Evolutionary conservation across 2,888 invertebrate species (phyloP), one percentile per base, ranked within the genome.

Genomic region (Trypoxylon attenuatum): DNA sequence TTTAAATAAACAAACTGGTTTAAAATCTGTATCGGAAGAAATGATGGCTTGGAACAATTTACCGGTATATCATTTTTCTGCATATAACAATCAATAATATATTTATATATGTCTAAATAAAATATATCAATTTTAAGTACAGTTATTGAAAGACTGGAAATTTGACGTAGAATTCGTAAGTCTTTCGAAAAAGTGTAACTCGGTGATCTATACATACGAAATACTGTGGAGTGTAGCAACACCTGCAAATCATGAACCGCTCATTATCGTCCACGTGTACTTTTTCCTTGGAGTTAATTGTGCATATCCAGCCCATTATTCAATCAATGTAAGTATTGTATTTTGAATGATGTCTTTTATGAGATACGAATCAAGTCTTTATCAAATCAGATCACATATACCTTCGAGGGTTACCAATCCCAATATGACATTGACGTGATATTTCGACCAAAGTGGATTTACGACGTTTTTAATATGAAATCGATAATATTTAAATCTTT

Each of bases 181-280:
- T 1, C 63, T 81, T 16, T 51, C 58, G 0, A 21, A 22, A 15
- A 56, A 68, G 23, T 15, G 27, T 5, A 42, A 13, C 2, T 54
- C 65, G 5, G 67, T 81, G 27, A 67, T 73, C 69, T 81, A 77
- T 33, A 64, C 57, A 8, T 86, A 84, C 52, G 69, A 88, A 81
- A 85, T 83, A 6, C 80, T 83, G 43, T 89, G 87, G 84, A 87
- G 88, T 67, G 80, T 88, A 25, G 88, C 88, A 10, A 87, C 88
- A 3, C 70, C 75, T 10, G 72, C 77, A 15, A 88, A 87, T 76
- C 89, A 89, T 0, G 85, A 88, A 56, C 86, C 89, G 3, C 87
- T 87, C 75, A 87, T 87, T 0, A 88, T 87, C 13, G 88, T 87
- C n/a, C 87, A 85, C 55, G 83, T 89, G 38, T 87, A 81, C 61